Base-by-base conservation (phyloP, 2,113 vertebrate species). In the Porphyrio hochstetteri region DNA sequence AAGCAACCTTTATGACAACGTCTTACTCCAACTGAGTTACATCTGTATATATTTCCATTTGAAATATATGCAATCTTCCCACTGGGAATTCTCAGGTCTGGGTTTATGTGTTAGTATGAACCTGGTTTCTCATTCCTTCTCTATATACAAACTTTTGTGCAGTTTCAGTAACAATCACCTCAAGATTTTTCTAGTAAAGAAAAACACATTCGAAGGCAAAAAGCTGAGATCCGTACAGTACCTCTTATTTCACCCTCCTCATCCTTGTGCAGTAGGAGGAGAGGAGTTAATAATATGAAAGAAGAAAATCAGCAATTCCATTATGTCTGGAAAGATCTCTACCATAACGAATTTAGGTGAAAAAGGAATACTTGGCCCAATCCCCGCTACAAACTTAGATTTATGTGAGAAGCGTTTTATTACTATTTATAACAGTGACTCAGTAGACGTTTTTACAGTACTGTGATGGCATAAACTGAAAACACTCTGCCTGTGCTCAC, bases 401-500 rank as follows among this genome's bases (percentile, higher is more conserved):
- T 81, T 89, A 60, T 75, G 84, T 57, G 88, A 93, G 50, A 91
- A 91, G 31, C 36, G 23, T 35, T 89, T 84, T 72, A 79, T 48
- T 69, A 67, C 83, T 90, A 95, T 93, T 93, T 96, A 80, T 92
- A 92, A 68, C 46, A 81, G 81, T 86, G 93, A 94, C 76, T 88
- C 86, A 94, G 70, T 78, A 88, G 50, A 90, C 0, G 0, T 46
- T 90, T 93, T 72, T 61, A 14, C 91, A 80, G 74, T 61, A 57
- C 53, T 40, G 14, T 55, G 88, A 76, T 76, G 69, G 61, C 70
- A 85, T 70, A 85, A 86, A 91, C 53, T 79, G 83, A 88, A 93
- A 92, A 87, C 70, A 56, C 55, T 94, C 0, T 86, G 61, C 88
- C 52, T 84, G 50, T 38, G 81, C 81, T 91, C 46, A 68, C 18